A percentile compares a stretch with the other conserved stretches of the same genome.
These are phyloP conservation scores for Sebastiscus albofasciatus DNA, from an alignment of 2,797 vertebrate species.

Conservation along the genomic window DNA sequence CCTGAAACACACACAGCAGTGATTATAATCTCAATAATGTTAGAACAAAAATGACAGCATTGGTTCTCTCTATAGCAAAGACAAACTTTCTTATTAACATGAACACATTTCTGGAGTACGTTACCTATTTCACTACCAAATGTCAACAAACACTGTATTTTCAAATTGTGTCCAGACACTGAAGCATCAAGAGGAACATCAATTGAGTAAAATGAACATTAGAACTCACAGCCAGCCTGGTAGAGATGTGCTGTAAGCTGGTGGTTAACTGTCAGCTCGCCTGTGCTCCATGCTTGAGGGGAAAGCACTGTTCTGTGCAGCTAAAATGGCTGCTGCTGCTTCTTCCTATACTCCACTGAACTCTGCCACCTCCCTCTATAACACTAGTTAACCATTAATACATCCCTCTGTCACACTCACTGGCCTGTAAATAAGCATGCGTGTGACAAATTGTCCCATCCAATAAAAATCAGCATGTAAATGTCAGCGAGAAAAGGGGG, in stretches of 20 bases:
- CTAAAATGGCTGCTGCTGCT: conserved; percentile 71
- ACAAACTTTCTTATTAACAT: background rate
- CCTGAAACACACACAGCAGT: conserved; percentile 19
- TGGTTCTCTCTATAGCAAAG: background rate
- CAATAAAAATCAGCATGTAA: background rate
- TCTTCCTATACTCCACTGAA: conserved; percentile 50
- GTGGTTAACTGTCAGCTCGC: background rate
- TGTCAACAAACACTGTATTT: background rate
- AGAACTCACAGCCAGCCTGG: conserved; percentile 38
- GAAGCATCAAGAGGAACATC: background rate
- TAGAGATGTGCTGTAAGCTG: background rate
- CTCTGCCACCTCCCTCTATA: conserved; percentile 53
- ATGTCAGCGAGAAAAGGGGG: background rate
- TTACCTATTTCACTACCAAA: background rate
- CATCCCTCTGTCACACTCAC: conserved; percentile 4
- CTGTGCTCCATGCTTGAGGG: conserved; percentile 25
- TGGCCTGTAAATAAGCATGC: conserved; percentile 2
- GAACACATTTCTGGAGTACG: background rate
- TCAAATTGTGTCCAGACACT: background rate
- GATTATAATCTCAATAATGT: background rate
- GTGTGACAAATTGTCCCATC: background rate
- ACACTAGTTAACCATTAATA: conserved; percentile 80
- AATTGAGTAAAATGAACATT: background rate
- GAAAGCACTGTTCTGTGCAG: background rate
- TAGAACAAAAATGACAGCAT: background rate